These are phyloP conservation scores for Xestia xanthographa DNA, from an alignment of 2,888 invertebrate genomes.

Conservation along the genomic window DNA sequence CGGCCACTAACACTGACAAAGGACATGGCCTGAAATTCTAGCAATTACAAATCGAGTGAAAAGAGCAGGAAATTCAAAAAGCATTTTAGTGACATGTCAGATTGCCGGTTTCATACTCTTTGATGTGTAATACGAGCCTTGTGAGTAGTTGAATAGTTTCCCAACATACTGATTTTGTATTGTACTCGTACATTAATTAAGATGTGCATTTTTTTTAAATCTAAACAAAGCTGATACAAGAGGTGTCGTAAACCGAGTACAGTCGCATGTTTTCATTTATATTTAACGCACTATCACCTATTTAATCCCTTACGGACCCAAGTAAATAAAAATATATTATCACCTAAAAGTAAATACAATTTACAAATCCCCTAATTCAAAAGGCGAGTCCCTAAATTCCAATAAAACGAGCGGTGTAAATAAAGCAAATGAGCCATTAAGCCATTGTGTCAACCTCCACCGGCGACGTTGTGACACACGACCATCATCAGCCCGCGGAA, in stretches of 20 bases:
- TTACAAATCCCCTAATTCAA: conserved; percentile 20
- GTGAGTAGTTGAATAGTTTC: not conserved
- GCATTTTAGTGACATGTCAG: not conserved
- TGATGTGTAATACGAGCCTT: not conserved
- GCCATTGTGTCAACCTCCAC: conserved; percentile 15
- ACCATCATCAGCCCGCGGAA: conserved; percentile 9
- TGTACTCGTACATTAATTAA: not conserved
- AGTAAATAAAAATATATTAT: not conserved
- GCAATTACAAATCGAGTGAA: conserved; percentile 4
- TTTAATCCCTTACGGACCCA: not conserved
- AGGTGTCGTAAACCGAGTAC: not conserved
- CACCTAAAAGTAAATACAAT: conserved; percentile 24
- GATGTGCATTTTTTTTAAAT: not conserved
- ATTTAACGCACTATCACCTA: not conserved
- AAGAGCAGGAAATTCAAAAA: not conserved
- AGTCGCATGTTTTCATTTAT: not conserved
- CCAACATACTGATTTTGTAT: not conserved
- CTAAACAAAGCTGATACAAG: not conserved
- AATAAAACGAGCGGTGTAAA: conserved; percentile 32
- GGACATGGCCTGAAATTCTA: conserved; percentile 15
- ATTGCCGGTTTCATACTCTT: not conserved
- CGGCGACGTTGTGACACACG: conserved; percentile 30
- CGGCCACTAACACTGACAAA: conserved; percentile 8
- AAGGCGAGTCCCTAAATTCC: conserved; percentile 23
- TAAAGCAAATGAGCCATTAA: conserved; percentile 44